Percentiles rank a stretch among this genome's conserved stretches.
These are phyloP conservation scores for Achroia grisella DNA, from an alignment of 1,140 invertebrate species.

Conservation along the genomic window DNA sequence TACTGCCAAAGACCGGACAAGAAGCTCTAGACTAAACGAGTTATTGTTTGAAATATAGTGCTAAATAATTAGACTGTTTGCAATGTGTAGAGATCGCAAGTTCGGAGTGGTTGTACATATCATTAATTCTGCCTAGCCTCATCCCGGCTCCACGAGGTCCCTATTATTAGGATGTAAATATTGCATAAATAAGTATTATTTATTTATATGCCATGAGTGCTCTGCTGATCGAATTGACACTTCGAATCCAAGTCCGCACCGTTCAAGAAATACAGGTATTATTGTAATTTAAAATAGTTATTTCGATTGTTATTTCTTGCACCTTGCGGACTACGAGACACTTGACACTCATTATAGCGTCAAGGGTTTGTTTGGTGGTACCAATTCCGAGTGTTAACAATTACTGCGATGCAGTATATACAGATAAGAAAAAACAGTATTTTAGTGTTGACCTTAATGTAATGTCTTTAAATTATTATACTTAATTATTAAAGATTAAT, in stretches of 20 bases:
- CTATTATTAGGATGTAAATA: slow-evolving; percentile 56
- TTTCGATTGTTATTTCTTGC: too few relatives aligned
- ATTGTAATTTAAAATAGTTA: too few relatives aligned
- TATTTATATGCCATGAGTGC: slow-evolving; percentile 33
- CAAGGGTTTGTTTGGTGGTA: not conserved
- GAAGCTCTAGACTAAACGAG: slow-evolving; percentile 77
- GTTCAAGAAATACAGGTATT: too few relatives aligned
- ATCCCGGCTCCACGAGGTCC: too few relatives aligned
- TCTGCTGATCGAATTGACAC: too few relatives aligned
- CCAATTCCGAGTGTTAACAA: slow-evolving; percentile 22
- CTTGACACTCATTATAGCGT: too few relatives aligned
- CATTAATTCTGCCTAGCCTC: slow-evolving; percentile 5
- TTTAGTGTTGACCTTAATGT: slow-evolving; percentile 68
- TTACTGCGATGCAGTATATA: slow-evolving; percentile 61
- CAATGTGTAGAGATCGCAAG: slow-evolving; percentile 31
- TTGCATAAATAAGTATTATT: slow-evolving; percentile 56
- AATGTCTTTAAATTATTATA: slow-evolving; percentile 65
- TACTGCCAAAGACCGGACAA: slow-evolving; percentile 79
- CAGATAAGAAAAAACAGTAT: slow-evolving; percentile 60
- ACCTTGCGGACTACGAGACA: too few relatives aligned
- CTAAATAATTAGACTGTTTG: slow-evolving; percentile 56
- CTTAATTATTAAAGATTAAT: slow-evolving; percentile 57
- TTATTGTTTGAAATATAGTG: slow-evolving; percentile 21
- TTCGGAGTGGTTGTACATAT: slow-evolving; percentile 50
- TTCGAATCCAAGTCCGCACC: too few relatives aligned